Percentiles rank a stretch among this genome's conserved stretches.
Evolutionary conservation across 2,797 vertebrate species (phyloP).

Genomic region (Sebastes variabilis): DNA sequence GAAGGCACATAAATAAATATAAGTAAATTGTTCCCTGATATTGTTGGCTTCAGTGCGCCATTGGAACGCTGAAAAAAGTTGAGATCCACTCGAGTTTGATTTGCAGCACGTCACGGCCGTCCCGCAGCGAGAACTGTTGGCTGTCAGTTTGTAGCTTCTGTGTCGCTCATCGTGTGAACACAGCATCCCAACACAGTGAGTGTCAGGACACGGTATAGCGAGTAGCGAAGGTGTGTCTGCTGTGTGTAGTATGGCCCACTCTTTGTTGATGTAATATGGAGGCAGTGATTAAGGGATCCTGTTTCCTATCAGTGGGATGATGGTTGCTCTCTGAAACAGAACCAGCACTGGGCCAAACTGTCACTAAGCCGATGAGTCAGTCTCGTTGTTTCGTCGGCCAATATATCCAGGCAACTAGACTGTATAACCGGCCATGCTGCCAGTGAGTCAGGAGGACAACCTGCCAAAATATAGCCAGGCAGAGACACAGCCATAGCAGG

Average conservation of each 20-base stretch:
- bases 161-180: too few relatives aligned
- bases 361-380: slow-evolving; percentile 55
- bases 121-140: too few relatives aligned
- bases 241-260: background rate
- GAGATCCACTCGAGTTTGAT: too few relatives aligned
- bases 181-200: background rate
- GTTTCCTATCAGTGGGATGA: slow-evolving; percentile 43
- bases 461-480: slow-evolving; percentile 50
- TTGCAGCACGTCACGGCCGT: too few relatives aligned
- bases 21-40: too few relatives aligned
- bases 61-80: too few relatives aligned
- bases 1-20: too few relatives aligned
- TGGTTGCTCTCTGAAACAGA: slow-evolving; percentile 39
- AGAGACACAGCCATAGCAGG: slow-evolving; percentile 14
- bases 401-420: slow-evolving; percentile 52
- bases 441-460: slow-evolving; percentile 41
- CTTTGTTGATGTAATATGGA: slow-evolving; percentile 30
- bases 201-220: too few relatives aligned
- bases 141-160: too few relatives aligned
- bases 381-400: slow-evolving; percentile 28
- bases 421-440: slow-evolving; percentile 35
- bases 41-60: background rate
- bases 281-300: slow-evolving; percentile 48
- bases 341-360: slow-evolving; percentile 35
- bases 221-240: slow-evolving; percentile 24